Percentiles rank a stretch among this genome's conserved stretches.
phyloP scores from a whole-genome alignment of 2,888 invertebrate genomes.

The Trypoxylon attenuatum region DNA sequence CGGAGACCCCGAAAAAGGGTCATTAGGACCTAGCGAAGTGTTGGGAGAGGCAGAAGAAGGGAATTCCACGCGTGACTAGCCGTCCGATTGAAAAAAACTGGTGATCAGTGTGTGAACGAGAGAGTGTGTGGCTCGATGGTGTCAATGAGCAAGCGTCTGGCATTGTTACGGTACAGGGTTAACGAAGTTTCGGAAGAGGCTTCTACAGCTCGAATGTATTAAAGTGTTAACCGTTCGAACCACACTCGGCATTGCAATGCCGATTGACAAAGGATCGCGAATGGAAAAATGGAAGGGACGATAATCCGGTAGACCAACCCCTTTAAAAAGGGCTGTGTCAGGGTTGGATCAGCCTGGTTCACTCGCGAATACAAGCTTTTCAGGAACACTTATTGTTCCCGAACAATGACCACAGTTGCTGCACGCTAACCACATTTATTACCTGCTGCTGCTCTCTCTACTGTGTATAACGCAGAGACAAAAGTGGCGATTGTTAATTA shows the following conservation, averaged over 20 bases:
- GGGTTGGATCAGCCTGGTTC: too few species aligned
- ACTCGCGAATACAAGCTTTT: constrained; percentile 14
- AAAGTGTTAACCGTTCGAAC: neutral
- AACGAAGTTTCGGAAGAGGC: constrained; percentile 23
- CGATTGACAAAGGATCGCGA: constrained; percentile 35
- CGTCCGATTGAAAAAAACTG: constrained; percentile 3
- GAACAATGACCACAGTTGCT: constrained; percentile 8
- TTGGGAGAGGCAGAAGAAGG: neutral
- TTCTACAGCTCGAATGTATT: neutral
- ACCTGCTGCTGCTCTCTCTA: neutral
- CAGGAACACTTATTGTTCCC: constrained; percentile 10
- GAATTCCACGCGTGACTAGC: neutral
- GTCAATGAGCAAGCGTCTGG: constrained; percentile 4
- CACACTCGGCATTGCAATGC: neutral
- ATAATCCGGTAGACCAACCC: neutral
- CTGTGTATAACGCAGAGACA: neutral
- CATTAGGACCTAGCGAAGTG: neutral
- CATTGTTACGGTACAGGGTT: constrained; percentile 24
- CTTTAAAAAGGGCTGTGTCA: constrained; percentile 20
- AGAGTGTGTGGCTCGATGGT: neutral
- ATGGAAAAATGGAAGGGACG: constrained; percentile 11
- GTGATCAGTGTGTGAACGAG: neutral
- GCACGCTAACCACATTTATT: constrained; percentile 6
- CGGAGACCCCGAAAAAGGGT: neutral
- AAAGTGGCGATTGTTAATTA: constrained; percentile 5